phyloP scores from a whole-genome alignment of 1,140 invertebrate genomes.

The Cherax quadricarinatus region DNA sequence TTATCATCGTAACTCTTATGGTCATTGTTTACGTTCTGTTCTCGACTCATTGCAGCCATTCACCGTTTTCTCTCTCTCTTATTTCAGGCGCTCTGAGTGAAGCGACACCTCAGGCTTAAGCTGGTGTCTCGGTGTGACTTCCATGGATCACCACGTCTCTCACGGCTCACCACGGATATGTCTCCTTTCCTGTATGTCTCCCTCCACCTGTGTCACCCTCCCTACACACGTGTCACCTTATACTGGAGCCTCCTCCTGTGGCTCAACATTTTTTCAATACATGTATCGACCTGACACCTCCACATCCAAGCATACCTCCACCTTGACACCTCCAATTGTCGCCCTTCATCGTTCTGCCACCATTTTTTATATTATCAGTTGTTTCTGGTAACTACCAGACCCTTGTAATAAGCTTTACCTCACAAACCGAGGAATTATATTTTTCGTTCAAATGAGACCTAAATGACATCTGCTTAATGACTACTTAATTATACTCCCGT shows the following conservation, averaged over 20 bases:
- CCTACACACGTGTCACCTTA: not conserved
- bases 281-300: not conserved
- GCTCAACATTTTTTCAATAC: not conserved
- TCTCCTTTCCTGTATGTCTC: not conserved
- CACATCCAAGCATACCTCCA: not conserved
- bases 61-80: not conserved
- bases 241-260: not conserved
- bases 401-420: too few species aligned
- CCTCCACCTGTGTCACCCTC: not conserved
- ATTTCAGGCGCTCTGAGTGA: not conserved
- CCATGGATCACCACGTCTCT: not conserved
- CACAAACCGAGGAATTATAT: too few species aligned
- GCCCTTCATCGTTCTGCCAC: too few species aligned
- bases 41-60: not conserved
- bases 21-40: not conserved
- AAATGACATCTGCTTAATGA: too few species aligned
- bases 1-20: too few species aligned
- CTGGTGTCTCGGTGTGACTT: not conserved
- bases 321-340: too few species aligned
- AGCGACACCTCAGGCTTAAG: not conserved
- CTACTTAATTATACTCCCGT: too few species aligned
- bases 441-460: too few species aligned
- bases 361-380: too few species aligned
- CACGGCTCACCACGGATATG: not conserved
- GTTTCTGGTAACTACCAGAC: too few species aligned